Percentiles rank a stretch among this genome's conserved stretches.
Conservation (phyloP, 2,888 invertebrate genomes). For the Gandaritis pyraliata region DNA sequence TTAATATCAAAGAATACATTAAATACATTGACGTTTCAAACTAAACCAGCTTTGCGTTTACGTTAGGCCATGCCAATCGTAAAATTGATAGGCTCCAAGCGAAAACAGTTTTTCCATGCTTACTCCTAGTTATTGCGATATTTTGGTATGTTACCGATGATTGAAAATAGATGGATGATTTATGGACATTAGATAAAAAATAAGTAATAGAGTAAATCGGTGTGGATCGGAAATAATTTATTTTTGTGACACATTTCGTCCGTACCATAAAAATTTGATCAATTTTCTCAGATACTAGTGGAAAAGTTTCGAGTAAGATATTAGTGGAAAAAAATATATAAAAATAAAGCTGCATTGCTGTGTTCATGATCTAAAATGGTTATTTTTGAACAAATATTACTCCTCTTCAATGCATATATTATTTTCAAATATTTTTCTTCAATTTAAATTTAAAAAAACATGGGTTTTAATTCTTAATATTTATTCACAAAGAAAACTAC, state of each 20-base stretch:
- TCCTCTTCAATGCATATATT: too few relatives aligned
- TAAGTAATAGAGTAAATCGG: neutral
- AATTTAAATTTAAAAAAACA: too few relatives aligned
- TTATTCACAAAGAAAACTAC: too few relatives aligned
- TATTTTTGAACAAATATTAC: too few relatives aligned
- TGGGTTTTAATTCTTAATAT: too few relatives aligned
- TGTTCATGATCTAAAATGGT: too few relatives aligned
- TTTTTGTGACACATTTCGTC: neutral
- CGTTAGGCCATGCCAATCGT: conserved; percentile 41
- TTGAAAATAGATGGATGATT: conserved; percentile 18
- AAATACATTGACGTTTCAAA: neutral
- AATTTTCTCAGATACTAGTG: neutral
- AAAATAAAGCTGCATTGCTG: neutral
- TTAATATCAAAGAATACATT: too few relatives aligned
- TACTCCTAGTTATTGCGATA: conserved; percentile 24
- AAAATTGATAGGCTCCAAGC: conserved; percentile 43
- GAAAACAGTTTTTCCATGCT: conserved; percentile 45
- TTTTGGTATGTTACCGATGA: conserved; percentile 16
- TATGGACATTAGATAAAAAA: too few relatives aligned
- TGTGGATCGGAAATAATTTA: neutral
- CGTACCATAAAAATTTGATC: neutral
- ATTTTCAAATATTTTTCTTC: too few relatives aligned
- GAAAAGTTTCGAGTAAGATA: neutral
- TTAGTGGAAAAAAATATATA: neutral
- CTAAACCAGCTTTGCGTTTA: conserved; percentile 31